These are phyloP conservation scores for Drosophila atroscutellata DNA, from an alignment of 2,888 invertebrate genomes.

Conservation along the genomic window DNA sequence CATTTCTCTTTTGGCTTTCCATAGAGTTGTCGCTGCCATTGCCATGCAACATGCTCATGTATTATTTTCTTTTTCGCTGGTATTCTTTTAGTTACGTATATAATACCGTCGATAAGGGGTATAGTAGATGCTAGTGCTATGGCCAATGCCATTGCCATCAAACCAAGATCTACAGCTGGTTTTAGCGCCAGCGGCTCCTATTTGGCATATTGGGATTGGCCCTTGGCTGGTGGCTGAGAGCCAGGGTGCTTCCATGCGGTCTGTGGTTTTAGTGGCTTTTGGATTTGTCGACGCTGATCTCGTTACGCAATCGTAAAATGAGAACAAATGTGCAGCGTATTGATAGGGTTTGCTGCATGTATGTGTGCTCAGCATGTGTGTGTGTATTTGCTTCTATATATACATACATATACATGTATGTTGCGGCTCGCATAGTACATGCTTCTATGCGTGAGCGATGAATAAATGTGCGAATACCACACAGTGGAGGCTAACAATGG, in stretches of 20 bases:
- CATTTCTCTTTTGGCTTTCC: constrained; percentile 59
- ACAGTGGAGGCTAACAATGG: constrained; percentile 46
- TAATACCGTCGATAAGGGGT: constrained; percentile 65
- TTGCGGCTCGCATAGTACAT: not conserved
- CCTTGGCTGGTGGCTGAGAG: constrained; percentile 20
- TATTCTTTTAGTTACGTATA: constrained; percentile 60
- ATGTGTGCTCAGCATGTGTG: not conserved
- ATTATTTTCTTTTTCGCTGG: constrained; percentile 23
- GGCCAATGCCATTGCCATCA: constrained; percentile 23
- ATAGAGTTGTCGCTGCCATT: constrained; percentile 51
- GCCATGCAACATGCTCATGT: constrained; percentile 24
- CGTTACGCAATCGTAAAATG: constrained; percentile 79
- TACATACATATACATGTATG: constrained; percentile 13
- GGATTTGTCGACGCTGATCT: constrained; percentile 78
- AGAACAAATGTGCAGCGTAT: constrained; percentile 79
- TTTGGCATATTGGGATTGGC: constrained; percentile 67
- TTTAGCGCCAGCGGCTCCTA: constrained; percentile 57
- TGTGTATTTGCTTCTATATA: constrained; percentile 1
- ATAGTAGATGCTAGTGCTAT: constrained; percentile 4
- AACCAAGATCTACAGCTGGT: constrained; percentile 42
- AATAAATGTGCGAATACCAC: constrained; percentile 42
- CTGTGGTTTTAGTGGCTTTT: constrained; percentile 77
- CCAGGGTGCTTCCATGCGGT: constrained; percentile 30
- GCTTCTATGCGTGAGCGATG: constrained; percentile 27
- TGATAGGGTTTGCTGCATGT: constrained; percentile 67